phyloP scores from a whole-genome alignment of 2,113 vertebrate genomes.

The Thryonomys swinderianus region DNA sequence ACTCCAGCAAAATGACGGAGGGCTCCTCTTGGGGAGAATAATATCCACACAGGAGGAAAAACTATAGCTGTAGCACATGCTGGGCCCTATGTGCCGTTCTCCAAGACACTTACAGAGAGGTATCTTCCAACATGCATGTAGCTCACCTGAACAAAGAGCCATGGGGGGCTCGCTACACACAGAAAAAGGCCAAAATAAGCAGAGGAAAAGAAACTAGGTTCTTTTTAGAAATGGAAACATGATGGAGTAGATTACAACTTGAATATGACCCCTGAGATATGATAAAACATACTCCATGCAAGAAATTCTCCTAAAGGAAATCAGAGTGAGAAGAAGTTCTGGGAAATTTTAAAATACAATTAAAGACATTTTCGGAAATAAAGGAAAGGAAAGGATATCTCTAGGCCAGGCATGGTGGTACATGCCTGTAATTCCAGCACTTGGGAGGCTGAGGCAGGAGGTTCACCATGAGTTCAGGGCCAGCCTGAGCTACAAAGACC shows the following conservation, averaged over 20 bases:
- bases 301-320: not conserved
- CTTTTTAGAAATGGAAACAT: not conserved
- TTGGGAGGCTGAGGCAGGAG: not conserved
- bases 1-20: not conserved
- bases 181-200: not conserved
- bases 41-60: not conserved
- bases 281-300: not conserved
- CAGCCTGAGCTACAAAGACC: not conserved
- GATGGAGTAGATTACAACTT: constrained; percentile 8
- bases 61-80: not conserved
- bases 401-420: not conserved
- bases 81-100: not conserved
- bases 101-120: not conserved
- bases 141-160: not conserved
- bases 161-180: not conserved
- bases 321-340: not conserved
- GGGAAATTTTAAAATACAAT: not conserved
- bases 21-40: not conserved
- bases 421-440: not conserved
- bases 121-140: not conserved
- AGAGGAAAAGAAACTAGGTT: not conserved
- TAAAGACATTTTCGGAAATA: not conserved
- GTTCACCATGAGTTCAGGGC: not conserved
- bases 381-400: not conserved
- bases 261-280: not conserved